These are phyloP conservation scores for Deilephila porcellus DNA, from an alignment of 2,888 invertebrate genomes.

Conservation along the genomic window DNA sequence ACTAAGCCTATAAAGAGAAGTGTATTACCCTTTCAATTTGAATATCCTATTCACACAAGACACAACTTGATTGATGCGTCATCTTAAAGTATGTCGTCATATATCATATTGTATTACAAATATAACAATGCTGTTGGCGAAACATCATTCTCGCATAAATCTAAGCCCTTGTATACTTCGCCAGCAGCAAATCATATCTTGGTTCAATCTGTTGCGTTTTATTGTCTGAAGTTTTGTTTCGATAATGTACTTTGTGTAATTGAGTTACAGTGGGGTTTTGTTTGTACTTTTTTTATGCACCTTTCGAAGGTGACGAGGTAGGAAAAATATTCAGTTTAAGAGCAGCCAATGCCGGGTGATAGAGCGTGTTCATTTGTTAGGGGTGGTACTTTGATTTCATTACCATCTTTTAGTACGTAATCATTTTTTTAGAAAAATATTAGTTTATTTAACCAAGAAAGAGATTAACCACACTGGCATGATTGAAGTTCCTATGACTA, in stretches of 20 bases:
- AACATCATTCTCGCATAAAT: not conserved
- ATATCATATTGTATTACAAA: conserved; percentile 21
- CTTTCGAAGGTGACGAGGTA: conserved; percentile 76
- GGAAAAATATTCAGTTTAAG: conserved; percentile 76
- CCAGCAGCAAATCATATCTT: conserved; percentile 2
- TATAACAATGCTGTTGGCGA: not conserved
- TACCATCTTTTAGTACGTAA: too few species aligned
- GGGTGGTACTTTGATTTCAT: conserved; percentile 52
- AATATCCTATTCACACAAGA: conserved; percentile 26
- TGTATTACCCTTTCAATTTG: conserved; percentile 26
- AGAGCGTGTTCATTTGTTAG: conserved; percentile 70
- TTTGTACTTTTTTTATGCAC: conserved; percentile 32
- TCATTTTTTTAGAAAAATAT: too few species aligned
- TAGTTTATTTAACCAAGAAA: too few species aligned
- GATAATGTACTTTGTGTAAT: conserved; percentile 39
- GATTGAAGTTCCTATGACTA: too few species aligned
- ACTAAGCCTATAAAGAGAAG: not conserved
- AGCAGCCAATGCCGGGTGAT: conserved; percentile 76
- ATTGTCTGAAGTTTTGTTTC: not conserved
- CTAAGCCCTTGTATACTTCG: not conserved
- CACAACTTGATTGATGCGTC: conserved; percentile 12
- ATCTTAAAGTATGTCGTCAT: conserved; percentile 25
- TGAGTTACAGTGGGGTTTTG: conserved; percentile 46
- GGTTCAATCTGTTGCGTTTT: conserved; percentile 25
- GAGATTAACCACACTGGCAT: too few species aligned